Conservation (phyloP, 2,888 invertebrate genomes). For the Drepanosiphum platanoidis region DNA sequence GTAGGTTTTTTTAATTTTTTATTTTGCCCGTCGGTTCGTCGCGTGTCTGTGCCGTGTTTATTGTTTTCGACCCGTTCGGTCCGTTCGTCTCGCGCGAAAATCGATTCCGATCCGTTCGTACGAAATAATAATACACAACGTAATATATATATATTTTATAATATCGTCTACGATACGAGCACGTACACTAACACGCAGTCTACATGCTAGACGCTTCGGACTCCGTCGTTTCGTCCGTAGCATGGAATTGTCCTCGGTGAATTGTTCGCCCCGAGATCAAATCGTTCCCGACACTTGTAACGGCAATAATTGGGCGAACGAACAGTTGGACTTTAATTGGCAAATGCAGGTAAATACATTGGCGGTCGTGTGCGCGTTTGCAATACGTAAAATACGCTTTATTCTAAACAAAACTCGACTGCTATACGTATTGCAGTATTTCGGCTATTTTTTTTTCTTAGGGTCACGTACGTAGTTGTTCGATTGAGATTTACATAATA, state of each 20-base stretch:
- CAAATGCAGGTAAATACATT: slow-evolving; percentile 59
- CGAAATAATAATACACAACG: too few relatives aligned
- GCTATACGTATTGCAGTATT: too few relatives aligned
- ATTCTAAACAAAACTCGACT: too few relatives aligned
- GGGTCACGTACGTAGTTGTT: too few relatives aligned
- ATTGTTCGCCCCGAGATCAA: slow-evolving; percentile 61
- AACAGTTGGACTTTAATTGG: slow-evolving; percentile 61
- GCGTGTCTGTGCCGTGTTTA: neutral
- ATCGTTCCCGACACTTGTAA: slow-evolving; percentile 63
- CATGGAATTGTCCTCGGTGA: slow-evolving; percentile 59
- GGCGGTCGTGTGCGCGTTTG: neutral
- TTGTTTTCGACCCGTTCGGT: neutral
- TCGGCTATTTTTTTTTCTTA: too few relatives aligned
- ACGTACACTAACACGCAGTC: neutral
- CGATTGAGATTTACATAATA: too few relatives aligned
- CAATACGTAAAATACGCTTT: too few relatives aligned
- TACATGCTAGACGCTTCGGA: slow-evolving; percentile 32
- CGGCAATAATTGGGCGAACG: slow-evolving; percentile 57
- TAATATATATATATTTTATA: too few relatives aligned
- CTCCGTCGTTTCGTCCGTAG: slow-evolving; percentile 39
- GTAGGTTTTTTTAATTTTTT: neutral
- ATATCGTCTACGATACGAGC: neutral
- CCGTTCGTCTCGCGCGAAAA: neutral
- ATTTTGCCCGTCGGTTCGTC: neutral
- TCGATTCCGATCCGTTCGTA: too few relatives aligned